Evolutionary conservation across 2,888 invertebrate species (phyloP), one percentile per base, ranked within the genome.

Genomic region (Tipula confusa): DNA sequence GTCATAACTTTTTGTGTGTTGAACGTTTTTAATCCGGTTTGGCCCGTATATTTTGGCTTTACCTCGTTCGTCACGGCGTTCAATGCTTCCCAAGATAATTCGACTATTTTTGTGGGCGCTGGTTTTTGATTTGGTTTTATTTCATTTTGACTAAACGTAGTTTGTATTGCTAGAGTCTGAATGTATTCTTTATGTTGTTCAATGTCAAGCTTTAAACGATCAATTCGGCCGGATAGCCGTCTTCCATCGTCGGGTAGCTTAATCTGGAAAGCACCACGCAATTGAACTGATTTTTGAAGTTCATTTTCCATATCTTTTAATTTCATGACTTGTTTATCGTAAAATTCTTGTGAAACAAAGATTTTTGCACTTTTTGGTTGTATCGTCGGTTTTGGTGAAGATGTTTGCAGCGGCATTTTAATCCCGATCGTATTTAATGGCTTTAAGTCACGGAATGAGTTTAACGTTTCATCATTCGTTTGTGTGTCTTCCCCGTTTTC

Each of bases 1-100:
- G 95, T 96, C 31, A 95, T 87, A 7, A 91, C 90, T 85, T 94
- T 93, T 86, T 95, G 94, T 1, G 91, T 91, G 87, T 93, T 91
- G 86, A 93, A 93, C 0, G 93, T 95, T 38, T 92, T 91, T 90
- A 95, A 89, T 0, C 95, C 95, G 90, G 88, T 84, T 85, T 87
- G 86, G 1, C 90, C 89, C 0, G 88, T 89, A 29, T 87, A 85
- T 1, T 85, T 87, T 2, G 89, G 89, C 84, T 88, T 85, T 38
- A 90, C 87, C 82, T 87, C 84, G 85, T 88, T 87, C 0, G 88
- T 88, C 0, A 87, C 88, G 13, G 86, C 87, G 0, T 88, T 88
- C 0, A 89, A 85, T 15, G 87, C 87, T 80, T 89, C 87, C 89
- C 89, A 89, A 38, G 86, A 85, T 0, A 87, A 86, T 80, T 81